Evolutionary conservation across 2,797 vertebrate genomes (phyloP).

Genomic region (Enteromius afrohamiltoni): DNA sequence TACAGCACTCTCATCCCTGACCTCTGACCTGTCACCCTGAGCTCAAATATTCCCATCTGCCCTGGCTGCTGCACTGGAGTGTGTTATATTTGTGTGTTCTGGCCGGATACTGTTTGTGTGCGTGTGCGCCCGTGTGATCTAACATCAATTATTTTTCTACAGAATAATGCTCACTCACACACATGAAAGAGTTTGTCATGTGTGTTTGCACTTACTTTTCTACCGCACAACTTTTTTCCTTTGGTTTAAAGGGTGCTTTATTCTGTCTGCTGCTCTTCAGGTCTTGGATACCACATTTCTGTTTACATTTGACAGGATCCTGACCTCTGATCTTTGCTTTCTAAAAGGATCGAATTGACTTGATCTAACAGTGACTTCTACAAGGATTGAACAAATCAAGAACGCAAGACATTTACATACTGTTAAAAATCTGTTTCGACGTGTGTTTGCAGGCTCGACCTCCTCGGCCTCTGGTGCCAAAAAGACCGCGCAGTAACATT

Average conservation of each 20-base stretch:
- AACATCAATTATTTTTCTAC: slow-evolving; percentile 9
- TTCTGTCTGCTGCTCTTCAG: background rate
- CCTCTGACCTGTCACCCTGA: slow-evolving; percentile 4
- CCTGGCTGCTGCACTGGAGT: slow-evolving; percentile 31
- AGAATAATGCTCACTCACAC: slow-evolving; percentile 6
- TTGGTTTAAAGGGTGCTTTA: background rate
- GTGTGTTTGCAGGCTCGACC: slow-evolving; percentile 76
- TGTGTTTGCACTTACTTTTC: slow-evolving; percentile 18
- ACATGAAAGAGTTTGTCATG: slow-evolving; percentile 1
- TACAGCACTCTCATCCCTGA: slow-evolving; percentile 70
- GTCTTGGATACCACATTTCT: background rate
- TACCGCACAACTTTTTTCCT: background rate
- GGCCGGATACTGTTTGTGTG: background rate
- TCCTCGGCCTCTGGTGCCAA: slow-evolving; percentile 83
- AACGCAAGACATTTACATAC: background rate
- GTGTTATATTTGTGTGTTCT: slow-evolving; percentile 7
- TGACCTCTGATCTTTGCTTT: slow-evolving; percentile 24
- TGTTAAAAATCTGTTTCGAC: background rate
- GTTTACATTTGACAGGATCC: slow-evolving; percentile 9
- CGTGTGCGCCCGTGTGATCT: slow-evolving; percentile 11
- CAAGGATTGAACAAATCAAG: background rate
- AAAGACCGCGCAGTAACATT: slow-evolving; percentile 87
- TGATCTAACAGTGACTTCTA: background rate
- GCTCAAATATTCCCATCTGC: slow-evolving; percentile 10
- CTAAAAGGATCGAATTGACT: background rate